Evolutionary conservation across 30 jellyfish, hydroid and myxozoan genomes (phyloP), one percentile per base, ranked within the genome.

Genomic region (Hydractinia echinata): DNA sequence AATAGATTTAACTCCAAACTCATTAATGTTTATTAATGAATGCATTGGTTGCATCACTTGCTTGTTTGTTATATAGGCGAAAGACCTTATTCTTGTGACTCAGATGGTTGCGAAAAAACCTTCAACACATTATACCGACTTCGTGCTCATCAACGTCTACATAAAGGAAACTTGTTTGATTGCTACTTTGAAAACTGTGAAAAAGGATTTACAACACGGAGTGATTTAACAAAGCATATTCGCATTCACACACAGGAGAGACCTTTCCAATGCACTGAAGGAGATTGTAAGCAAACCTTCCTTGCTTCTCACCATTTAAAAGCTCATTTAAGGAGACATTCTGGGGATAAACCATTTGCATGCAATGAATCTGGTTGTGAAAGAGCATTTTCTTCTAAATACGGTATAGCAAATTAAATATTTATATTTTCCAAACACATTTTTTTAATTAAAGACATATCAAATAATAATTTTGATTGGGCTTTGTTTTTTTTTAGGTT

Each of bases 201-300:
- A 30, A 89, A 89, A 81, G 94, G 97, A 5, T 89, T 89, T 66
- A 89, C 97, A 18, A 89, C 97, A 66, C 83, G 80, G 54, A 89
- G 97, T 84, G 97, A 89, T 55, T 81, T 89, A 66, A 91, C 88
- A 70, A 89, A 89, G 79, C 97, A 89, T 60, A 81, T 72, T 30
- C 79, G 97, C 51, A 89, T 85, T 13, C 97, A 89, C 66, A 84
- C 97, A 9, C 95, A 91, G 16, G 97, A 89, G 79, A 82, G 97
- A 62, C 97, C 97, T 5, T 89, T 83, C 64, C 92, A 80, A 21
- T 89, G 97, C 67, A 79, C 76, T 11, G 92, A 85, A 50, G 90
- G 72, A 48, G 77, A 81, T 48, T 90, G 97, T 72, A 82, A 85
- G 70, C 95, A 85, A 79, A 77, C 88, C 44, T 90, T 90, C 58